Conservation (phyloP, 1,140 invertebrate genomes). For the Harpegnathos saltator region DNA sequence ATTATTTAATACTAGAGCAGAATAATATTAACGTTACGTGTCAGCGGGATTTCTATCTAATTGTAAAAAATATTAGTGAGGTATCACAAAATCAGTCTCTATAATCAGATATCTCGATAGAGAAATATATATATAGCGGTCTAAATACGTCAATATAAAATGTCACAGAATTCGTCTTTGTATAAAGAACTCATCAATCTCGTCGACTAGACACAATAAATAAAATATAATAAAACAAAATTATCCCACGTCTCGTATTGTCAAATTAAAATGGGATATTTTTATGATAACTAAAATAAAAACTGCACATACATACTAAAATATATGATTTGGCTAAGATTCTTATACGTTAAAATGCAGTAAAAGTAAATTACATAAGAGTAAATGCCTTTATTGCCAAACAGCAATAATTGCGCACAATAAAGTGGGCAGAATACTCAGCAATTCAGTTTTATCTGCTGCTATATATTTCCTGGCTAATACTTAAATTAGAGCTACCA, state of each 20-base stretch:
- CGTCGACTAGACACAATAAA: constrained; percentile 28
- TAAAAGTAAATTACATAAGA: constrained; percentile 55
- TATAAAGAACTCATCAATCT: constrained; percentile 6
- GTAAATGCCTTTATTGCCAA: constrained; percentile 43
- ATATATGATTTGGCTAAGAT: constrained; percentile 29
- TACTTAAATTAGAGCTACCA: constrained; percentile 33
- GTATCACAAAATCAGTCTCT: constrained; percentile 43
- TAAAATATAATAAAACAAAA: no score
- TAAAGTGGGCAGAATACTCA: constrained; percentile 10
- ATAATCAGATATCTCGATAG: constrained; percentile 4
- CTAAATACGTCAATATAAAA: constrained; percentile 31
- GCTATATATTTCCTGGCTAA: constrained; percentile 29
- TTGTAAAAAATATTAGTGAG: neutral
- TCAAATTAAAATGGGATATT: no score
- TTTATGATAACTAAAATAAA: no score
- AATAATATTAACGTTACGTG: neutral
- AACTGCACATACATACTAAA: neutral
- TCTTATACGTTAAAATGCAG: constrained; percentile 16
- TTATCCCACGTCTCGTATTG: no score
- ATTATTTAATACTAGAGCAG: constrained; percentile 25
- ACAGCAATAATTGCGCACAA: constrained; percentile 46
- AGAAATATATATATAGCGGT: constrained; percentile 20
- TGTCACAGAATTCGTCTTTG: constrained; percentile 18
- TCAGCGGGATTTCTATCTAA: constrained; percentile 7
- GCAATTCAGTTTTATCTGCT: constrained; percentile 21